Conservation (phyloP, 2,113 vertebrate genomes). For the Pontoporia blainvillei region DNA sequence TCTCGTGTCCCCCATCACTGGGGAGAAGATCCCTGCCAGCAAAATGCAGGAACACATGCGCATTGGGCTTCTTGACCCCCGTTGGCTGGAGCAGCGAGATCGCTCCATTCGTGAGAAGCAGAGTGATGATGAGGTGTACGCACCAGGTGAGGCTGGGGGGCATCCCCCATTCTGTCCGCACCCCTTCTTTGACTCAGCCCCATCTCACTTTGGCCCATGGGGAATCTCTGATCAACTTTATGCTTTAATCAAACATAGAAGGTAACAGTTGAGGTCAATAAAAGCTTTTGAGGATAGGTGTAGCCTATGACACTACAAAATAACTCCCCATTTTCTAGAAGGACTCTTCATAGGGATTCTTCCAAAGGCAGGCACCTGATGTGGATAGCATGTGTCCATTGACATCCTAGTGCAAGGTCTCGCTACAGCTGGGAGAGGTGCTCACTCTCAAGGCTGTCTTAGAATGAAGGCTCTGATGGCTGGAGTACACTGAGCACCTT, state of each 20-base stretch:
- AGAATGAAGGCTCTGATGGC: neutral
- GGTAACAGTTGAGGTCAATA: neutral
- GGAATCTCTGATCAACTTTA: neutral
- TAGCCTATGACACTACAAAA: neutral
- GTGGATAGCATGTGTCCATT: neutral
- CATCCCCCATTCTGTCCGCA: neutral
- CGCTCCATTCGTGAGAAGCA: slow-evolving; percentile 96
- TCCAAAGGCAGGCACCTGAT: neutral
- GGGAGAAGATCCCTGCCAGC: slow-evolving; percentile 97
- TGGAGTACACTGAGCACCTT: neutral
- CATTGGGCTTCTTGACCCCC: slow-evolving; percentile 96
- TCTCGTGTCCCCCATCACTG: slow-evolving; percentile 98
- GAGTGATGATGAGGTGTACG: slow-evolving; percentile 97
- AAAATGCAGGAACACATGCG: slow-evolving; percentile 99
- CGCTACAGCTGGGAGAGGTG: neutral
- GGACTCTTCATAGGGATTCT: neutral
- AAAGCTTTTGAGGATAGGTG: neutral
- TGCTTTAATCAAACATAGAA: neutral
- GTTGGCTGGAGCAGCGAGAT: slow-evolving; percentile 97
- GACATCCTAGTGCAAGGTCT: neutral
- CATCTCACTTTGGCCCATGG: neutral
- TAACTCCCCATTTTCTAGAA: neutral
- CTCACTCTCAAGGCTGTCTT: neutral
- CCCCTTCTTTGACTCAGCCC: neutral
- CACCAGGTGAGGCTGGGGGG: slow-evolving; percentile 82